Percentiles rank a stretch among this genome's conserved stretches.
Conservation (phyloP, 2,113 vertebrate species). For the Syngnathoides biaculeatus region DNA sequence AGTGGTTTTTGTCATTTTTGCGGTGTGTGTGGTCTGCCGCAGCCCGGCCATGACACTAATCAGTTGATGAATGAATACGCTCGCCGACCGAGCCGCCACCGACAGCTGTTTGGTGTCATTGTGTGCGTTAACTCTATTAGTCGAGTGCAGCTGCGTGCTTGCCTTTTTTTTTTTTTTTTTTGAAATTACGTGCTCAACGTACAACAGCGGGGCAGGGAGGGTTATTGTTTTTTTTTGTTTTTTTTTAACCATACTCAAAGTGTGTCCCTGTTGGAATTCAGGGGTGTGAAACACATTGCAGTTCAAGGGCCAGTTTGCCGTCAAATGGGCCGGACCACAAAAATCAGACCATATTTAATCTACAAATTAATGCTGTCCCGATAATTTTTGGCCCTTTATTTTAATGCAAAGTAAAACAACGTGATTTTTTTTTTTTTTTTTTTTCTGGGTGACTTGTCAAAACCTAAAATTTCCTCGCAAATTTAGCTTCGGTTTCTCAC, state of each 20-base stretch:
- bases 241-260: not conserved
- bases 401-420: too few relatives aligned
- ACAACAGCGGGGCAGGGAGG: conserved; percentile 35
- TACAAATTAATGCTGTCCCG: too few relatives aligned
- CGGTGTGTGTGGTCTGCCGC: conserved; percentile 43
- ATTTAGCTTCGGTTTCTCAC: too few relatives aligned
- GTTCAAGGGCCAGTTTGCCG: too few relatives aligned
- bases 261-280: not conserved
- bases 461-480: too few relatives aligned
- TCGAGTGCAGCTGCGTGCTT: conserved; percentile 68
- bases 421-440: too few relatives aligned
- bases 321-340: too few relatives aligned
- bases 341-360: too few relatives aligned
- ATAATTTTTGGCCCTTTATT: too few relatives aligned
- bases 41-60: conserved; percentile 59
- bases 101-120: conserved; percentile 61
- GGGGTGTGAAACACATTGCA: too few relatives aligned
- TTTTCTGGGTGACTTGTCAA: too few relatives aligned
- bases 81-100: conserved; percentile 40
- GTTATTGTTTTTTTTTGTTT: not conserved
- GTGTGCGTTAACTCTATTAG: conserved; percentile 64
- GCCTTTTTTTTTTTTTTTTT: conserved; percentile 59
- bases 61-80: conserved; percentile 65
- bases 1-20: not conserved
- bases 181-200: conserved; percentile 60